A percentile compares a stretch with the other conserved stretches of the same genome.
phyloP scores from a whole-genome alignment of 1,140 invertebrate genomes.

The Apis cerana region DNA sequence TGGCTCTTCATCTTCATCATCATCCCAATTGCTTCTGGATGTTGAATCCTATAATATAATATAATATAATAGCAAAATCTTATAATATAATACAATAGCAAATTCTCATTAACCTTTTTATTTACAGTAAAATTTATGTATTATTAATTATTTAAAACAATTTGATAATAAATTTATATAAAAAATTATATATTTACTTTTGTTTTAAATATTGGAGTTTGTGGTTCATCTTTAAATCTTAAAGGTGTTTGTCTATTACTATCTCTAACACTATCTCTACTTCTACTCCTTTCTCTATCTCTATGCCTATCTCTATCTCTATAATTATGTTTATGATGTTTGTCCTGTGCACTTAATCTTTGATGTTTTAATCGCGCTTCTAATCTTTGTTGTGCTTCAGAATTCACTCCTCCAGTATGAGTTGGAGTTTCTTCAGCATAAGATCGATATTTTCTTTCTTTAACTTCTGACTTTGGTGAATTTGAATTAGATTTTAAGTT shows the following conservation, averaged over 20 bases:
- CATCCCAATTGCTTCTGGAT: slow-evolving; percentile 93
- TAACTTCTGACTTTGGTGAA: slow-evolving; percentile 70
- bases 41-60: slow-evolving; percentile 83
- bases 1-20: slow-evolving; percentile 87
- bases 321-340: slow-evolving; percentile 54
- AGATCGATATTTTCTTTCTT: slow-evolving; percentile 87
- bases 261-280: slow-evolving; percentile 71
- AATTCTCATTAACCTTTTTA: background rate
- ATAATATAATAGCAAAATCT: background rate
- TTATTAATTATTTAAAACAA: too few relatives aligned
- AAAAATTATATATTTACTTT: slow-evolving; percentile 59
- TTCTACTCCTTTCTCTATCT: slow-evolving; percentile 65
- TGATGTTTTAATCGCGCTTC: slow-evolving; percentile 85
- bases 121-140: too few relatives aligned
- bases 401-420: slow-evolving; percentile 94
- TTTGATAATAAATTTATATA: too few relatives aligned
- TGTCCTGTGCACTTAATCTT: slow-evolving; percentile 78
- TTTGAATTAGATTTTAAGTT: slow-evolving; percentile 70
- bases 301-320: slow-evolving; percentile 68
- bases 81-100: background rate
- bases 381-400: slow-evolving; percentile 88
- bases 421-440: slow-evolving; percentile 94
- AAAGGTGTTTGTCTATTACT: slow-evolving; percentile 81
- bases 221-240: slow-evolving; percentile 89
- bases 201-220: slow-evolving; percentile 85